A percentile compares a stretch with the other conserved stretches of the same genome.
Evolutionary conservation across 2,113 vertebrate species (phyloP).

Genomic region (Psilopogon haemacephalus): DNA sequence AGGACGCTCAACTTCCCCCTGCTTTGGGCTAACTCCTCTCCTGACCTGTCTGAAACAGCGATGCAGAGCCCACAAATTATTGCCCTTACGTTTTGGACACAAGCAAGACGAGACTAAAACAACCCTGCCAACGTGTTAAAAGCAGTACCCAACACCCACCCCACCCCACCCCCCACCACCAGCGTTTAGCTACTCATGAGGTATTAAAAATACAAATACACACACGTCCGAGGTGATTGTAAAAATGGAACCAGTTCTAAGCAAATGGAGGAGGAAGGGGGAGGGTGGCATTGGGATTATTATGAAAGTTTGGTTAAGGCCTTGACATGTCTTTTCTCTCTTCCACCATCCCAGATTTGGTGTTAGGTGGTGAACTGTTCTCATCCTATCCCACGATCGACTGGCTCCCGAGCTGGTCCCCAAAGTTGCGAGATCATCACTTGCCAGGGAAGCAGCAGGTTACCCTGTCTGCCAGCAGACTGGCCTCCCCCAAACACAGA

Average conservation of each 20-base stretch:
- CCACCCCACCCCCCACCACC: constrained; percentile 23
- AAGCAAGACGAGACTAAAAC: constrained; percentile 71
- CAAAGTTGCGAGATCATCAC: neutral
- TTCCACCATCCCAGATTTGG: constrained; percentile 45
- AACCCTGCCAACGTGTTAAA: constrained; percentile 51
- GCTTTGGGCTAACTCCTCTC: constrained; percentile 38
- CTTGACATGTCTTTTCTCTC: constrained; percentile 49
- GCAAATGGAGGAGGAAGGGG: constrained; percentile 22
- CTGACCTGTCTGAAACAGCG: constrained; percentile 47
- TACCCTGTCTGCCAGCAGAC: neutral
- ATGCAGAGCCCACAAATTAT: constrained; percentile 77
- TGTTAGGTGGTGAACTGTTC: constrained; percentile 39
- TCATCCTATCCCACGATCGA: constrained; percentile 13
- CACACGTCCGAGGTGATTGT: constrained; percentile 52
- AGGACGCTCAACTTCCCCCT: constrained; percentile 12
- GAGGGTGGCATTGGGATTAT: constrained; percentile 48
- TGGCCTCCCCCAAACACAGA: neutral
- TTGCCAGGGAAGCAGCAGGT: neutral
- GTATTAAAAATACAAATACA: constrained; percentile 76
- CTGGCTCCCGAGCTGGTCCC: constrained; percentile 28
- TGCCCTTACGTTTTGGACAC: constrained; percentile 78
- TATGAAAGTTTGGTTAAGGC: constrained; percentile 72
- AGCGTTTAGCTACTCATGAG: constrained; percentile 75
- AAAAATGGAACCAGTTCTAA: constrained; percentile 63
- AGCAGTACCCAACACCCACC: constrained; percentile 43